Evolutionary conservation across 2,797 vertebrate species (phyloP).

Genomic region (Artibeus jamaicensis): DNA sequence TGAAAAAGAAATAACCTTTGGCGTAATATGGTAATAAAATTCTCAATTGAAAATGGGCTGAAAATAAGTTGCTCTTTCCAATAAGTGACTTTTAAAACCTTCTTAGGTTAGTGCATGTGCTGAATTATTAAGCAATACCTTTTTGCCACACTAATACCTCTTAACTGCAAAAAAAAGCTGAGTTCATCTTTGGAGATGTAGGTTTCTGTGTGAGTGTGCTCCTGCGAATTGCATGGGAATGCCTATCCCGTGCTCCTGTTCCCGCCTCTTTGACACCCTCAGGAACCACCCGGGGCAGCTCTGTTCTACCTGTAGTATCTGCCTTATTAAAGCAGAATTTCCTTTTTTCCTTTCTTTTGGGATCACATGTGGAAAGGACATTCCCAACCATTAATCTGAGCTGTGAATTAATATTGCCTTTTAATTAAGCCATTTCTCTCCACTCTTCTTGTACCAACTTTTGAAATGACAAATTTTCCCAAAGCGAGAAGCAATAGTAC

Average conservation of each 20-base stretch:
- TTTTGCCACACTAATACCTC: not conserved
- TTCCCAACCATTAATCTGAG: not conserved
- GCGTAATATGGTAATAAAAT: slow-evolving; percentile 38
- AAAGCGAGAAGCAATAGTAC: not conserved
- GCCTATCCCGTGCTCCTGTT: not conserved
- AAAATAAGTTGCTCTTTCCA: slow-evolving; percentile 1
- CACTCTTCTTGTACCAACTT: not conserved
- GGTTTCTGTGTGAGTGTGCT: no score
- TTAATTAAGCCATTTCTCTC: not conserved
- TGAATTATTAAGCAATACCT: slow-evolving; percentile 12
- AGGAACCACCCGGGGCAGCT: not conserved
- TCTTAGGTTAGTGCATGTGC: not conserved
- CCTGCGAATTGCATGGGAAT: not conserved
- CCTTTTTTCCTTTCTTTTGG: not conserved
- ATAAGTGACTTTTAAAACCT: slow-evolving; percentile 8
- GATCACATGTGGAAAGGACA: not conserved
- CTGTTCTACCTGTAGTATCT: not conserved
- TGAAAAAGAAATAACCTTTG: slow-evolving; percentile 27
- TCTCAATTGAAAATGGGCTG: not conserved
- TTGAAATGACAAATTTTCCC: not conserved
- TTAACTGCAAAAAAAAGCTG: not conserved
- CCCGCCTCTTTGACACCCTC: not conserved
- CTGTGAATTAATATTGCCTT: not conserved
- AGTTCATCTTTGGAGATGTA: not conserved
- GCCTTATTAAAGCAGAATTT: not conserved